phyloP scores from a whole-genome alignment of 1,140 invertebrate species.

The Trigoniulus corallinus region DNA sequence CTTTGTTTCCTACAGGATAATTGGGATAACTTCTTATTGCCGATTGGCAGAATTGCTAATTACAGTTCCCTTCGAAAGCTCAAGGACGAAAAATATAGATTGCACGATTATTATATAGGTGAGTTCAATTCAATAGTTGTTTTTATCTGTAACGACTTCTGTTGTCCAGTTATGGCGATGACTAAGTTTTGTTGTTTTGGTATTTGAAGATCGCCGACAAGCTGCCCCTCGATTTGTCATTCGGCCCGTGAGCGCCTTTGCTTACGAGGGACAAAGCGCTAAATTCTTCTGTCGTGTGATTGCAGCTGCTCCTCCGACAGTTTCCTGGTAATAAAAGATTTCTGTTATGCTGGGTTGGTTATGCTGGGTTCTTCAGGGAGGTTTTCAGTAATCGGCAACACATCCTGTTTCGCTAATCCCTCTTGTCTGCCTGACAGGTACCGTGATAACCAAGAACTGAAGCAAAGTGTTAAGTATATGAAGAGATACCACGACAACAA shows the following conservation, averaged over 20 bases:
- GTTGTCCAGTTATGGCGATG: neutral
- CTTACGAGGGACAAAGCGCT: slow-evolving; percentile 90
- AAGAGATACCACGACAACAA: slow-evolving; percentile 91
- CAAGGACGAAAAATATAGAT: slow-evolving; percentile 88
- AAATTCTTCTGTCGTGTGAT: slow-evolving; percentile 95
- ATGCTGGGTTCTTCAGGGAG: neutral
- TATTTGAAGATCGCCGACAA: slow-evolving; percentile 81
- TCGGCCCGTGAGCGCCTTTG: slow-evolving; percentile 82
- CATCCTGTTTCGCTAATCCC: neutral
- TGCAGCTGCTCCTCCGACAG: slow-evolving; percentile 77
- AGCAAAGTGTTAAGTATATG: slow-evolving; percentile 98
- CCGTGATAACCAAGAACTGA: slow-evolving; percentile 78
- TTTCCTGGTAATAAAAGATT: slow-evolving; percentile 54
- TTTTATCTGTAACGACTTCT: neutral
- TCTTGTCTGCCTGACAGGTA: slow-evolving; percentile 31
- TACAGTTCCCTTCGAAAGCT: slow-evolving; percentile 94
- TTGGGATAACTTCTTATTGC: slow-evolving; percentile 81
- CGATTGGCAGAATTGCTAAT: slow-evolving; percentile 89
- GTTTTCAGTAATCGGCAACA: too few relatives aligned
- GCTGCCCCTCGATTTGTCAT: slow-evolving; percentile 96
- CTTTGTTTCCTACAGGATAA: slow-evolving; percentile 31
- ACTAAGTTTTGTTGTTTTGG: too few relatives aligned
- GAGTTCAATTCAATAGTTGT: slow-evolving; percentile 19
- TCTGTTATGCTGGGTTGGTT: neutral
- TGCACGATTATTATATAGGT: slow-evolving; percentile 90